A percentile compares a stretch with the other conserved stretches of the same genome.
Evolutionary conservation across 2,888 invertebrate genomes (phyloP).

Genomic region (Ormia ochracea): DNA sequence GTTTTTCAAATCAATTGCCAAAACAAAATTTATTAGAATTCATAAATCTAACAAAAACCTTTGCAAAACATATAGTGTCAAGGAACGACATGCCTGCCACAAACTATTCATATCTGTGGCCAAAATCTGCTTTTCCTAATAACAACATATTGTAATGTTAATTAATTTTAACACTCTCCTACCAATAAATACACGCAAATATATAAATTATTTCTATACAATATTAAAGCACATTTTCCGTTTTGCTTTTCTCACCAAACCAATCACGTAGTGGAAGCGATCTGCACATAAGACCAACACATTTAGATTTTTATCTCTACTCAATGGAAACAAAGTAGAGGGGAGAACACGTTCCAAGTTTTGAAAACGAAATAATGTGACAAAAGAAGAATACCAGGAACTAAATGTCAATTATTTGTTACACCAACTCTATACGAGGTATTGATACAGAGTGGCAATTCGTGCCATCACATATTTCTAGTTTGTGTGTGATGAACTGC

Average conservation of each 20-base stretch:
- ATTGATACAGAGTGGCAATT: too few relatives aligned
- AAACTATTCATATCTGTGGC: not conserved
- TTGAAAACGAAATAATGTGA: slow-evolving; percentile 50
- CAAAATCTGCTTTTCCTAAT: slow-evolving; percentile 63
- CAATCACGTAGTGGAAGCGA: slow-evolving; percentile 1
- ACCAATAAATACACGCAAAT: slow-evolving; percentile 58
- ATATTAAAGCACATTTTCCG: not conserved
- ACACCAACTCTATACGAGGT: slow-evolving; percentile 33
- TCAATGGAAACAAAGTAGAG: not conserved
- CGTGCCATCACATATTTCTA: not conserved
- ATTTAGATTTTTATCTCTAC: slow-evolving; percentile 52
- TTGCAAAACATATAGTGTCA: not conserved
- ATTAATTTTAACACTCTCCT: slow-evolving; percentile 65
- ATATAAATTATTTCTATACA: slow-evolving; percentile 6
- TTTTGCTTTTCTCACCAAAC: not conserved
- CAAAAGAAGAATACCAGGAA: slow-evolving; percentile 61
- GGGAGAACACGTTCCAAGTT: slow-evolving; percentile 37
- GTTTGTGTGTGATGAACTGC: not conserved
- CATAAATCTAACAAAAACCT: not conserved
- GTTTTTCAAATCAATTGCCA: not conserved
- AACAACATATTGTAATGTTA: slow-evolving; percentile 70
- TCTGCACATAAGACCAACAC: slow-evolving; percentile 53
- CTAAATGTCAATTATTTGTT: slow-evolving; percentile 63
- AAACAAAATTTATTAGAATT: not conserved
- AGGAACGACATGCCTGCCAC: not conserved